Evolutionary conservation across 2,888 invertebrate species (phyloP).

Genomic region (Cabera pusaria): DNA sequence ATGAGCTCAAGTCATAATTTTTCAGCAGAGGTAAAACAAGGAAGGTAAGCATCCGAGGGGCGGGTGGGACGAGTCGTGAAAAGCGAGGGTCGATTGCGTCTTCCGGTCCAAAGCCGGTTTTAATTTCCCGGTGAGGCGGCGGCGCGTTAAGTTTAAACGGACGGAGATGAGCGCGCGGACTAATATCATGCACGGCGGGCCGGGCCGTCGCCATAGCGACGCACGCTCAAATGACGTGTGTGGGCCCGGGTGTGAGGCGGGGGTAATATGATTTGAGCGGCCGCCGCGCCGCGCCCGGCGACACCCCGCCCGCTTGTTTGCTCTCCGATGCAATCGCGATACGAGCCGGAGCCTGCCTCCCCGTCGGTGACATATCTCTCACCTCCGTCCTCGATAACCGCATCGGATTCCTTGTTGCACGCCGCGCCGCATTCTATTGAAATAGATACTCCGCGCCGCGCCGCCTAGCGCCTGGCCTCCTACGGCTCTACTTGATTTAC

Average conservation of each 20-base stretch:
- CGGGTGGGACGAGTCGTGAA: slow-evolving; percentile 34
- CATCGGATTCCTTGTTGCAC: slow-evolving; percentile 81
- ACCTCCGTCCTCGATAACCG: slow-evolving; percentile 79
- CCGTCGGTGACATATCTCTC: slow-evolving; percentile 71
- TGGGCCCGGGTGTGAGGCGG: slow-evolving; percentile 71
- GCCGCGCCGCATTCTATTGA: slow-evolving; percentile 78
- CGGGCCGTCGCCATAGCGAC: slow-evolving; percentile 87
- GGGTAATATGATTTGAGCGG: slow-evolving; percentile 83
- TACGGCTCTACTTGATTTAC: slow-evolving; percentile 62
- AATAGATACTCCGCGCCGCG: slow-evolving; percentile 67
- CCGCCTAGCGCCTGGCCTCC: slow-evolving; percentile 65
- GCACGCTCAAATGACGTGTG: slow-evolving; percentile 88
- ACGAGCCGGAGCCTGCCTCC: slow-evolving; percentile 49
- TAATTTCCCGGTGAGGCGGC: slow-evolving; percentile 75
- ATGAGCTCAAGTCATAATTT: slow-evolving; percentile 19
- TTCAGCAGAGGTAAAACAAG: slow-evolving; percentile 17
- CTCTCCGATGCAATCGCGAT: slow-evolving; percentile 83
- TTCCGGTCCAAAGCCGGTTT: slow-evolving; percentile 78
- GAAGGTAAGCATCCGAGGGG: slow-evolving; percentile 23
- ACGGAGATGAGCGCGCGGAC: slow-evolving; percentile 81
- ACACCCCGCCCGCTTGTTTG: slow-evolving; percentile 81
- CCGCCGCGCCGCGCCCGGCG: slow-evolving; percentile 63
- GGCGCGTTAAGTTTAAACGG: slow-evolving; percentile 77
- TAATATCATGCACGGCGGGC: slow-evolving; percentile 83
- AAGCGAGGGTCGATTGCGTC: slow-evolving; percentile 61